Percentiles rank a stretch among this genome's conserved stretches.
Conservation (phyloP, 2,113 vertebrate species). For the Pseudorasbora parva region DNA sequence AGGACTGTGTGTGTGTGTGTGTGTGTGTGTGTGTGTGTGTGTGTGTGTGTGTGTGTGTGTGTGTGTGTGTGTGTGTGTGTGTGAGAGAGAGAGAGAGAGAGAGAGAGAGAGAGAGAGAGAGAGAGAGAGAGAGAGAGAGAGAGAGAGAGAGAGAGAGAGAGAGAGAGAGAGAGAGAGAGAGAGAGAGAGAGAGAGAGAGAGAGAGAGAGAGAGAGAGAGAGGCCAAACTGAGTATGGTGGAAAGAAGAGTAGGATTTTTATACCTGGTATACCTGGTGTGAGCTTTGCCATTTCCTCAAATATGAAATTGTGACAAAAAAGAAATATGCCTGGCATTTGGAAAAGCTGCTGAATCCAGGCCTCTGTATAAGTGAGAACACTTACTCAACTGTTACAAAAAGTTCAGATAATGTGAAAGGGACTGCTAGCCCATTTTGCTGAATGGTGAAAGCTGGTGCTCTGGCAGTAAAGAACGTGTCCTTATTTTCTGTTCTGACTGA, state of each 20-base stretch:
- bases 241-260: neutral
- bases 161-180: too few species aligned
- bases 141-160: too few species aligned
- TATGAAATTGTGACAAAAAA: neutral
- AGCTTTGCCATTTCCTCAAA: constrained; percentile 6
- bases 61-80: too few species aligned
- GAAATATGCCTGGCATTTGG: constrained; percentile 22
- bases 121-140: too few species aligned
- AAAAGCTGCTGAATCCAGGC: constrained; percentile 17
- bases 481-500: neutral
- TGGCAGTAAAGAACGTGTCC: neutral
- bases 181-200: too few species aligned
- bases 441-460: neutral
- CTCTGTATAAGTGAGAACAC: neutral
- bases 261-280: neutral
- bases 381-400: constrained; percentile 13
- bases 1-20: neutral
- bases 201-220: too few species aligned
- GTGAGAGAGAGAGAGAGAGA: neutral
- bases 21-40: too few species aligned
- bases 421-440: neutral
- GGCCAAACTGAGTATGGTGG: neutral
- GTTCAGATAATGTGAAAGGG: constrained; percentile 22
- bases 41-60: too few species aligned
- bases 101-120: too few species aligned